A percentile compares a stretch with the other conserved stretches of the same genome.
These are phyloP conservation scores for Sipha maydis DNA, from an alignment of 2,888 invertebrate genomes.

Conservation along the genomic window DNA sequence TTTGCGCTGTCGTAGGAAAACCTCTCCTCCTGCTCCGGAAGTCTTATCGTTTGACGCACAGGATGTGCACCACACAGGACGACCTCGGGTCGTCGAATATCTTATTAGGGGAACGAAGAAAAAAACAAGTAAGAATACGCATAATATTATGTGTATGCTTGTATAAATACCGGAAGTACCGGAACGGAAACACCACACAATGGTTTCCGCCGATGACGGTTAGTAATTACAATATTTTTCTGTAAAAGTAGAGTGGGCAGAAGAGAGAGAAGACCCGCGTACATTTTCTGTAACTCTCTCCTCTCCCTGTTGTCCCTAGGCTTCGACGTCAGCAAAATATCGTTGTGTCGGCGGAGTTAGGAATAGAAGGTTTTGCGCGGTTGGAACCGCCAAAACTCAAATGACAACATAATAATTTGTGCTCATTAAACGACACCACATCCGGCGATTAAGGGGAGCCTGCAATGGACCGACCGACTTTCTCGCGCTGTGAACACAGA, in stretches of 20 bases:
- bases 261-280: neutral
- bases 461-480: neutral
- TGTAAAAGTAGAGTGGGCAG: neutral
- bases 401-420: neutral
- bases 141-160: slow-evolving; percentile 23
- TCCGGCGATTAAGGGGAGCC: neutral
- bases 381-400: neutral
- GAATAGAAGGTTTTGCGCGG: neutral
- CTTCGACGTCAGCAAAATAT: neutral
- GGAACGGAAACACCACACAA: slow-evolving; percentile 12
- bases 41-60: slow-evolving; percentile 30
- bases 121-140: neutral
- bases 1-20: slow-evolving; percentile 33
- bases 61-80: slow-evolving; percentile 17
- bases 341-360: neutral
- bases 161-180: slow-evolving; percentile 40
- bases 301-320: neutral
- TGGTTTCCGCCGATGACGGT: neutral
- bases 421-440: neutral
- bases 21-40: neutral
- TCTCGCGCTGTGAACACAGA: neutral
- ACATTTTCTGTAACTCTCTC: too few species aligned
- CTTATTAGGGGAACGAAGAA: slow-evolving; percentile 18
- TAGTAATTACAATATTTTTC: neutral
- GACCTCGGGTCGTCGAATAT: slow-evolving; percentile 30